Evolutionary conservation across 2,888 invertebrate species (phyloP), one percentile per base, ranked within the genome.

Genomic region (Panopea generosa): DNA sequence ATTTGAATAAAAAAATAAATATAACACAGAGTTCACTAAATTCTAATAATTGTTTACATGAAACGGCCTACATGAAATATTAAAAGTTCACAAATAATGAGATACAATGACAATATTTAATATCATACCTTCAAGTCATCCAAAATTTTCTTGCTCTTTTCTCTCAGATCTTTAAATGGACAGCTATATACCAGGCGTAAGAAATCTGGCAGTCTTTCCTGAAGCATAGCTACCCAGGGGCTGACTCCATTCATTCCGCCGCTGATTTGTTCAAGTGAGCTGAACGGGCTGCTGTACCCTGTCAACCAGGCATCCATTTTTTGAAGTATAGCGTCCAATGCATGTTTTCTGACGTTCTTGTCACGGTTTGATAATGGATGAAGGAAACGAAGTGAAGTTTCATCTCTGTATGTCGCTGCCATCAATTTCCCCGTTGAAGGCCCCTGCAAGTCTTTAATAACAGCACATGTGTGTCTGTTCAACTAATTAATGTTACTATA

Each of bases 101-200:
- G n/a, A n/a, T n/a, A n/a, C n/a, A n/a, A 45, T 45, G 45, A 20
- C 16, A 45, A 16, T 40, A 40, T 7, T 45, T 45, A 18, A n/a
- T 45, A 22, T 29, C 73, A 93, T 89, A 95, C 95, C 94, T 94
- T 93, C 78, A 95, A 93, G 91, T 94, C 93, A 84, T 94, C 93
- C 83, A 95, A 91, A 88, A 95, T 94, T 86, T 94, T 93, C 78
- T 93, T 92, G 85, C 94, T 94, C 87, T 94, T 94, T 84, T 94
- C 94, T 83, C 94, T 92, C 63, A 95, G 94, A 88, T 95, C 94
- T 79, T 93, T 92, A 84, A 94, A 95, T 7, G 95, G 95, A 88
- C 95, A 95, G 89, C 94, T 94, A 83, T 94, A 92, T 66, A 94
- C 94, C 67, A 95, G 93, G 84, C 94, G 92, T 60, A 95, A 91